Evolutionary conservation across 2,888 invertebrate genomes (phyloP).

Genomic region (Drosophila sordidula): DNA sequence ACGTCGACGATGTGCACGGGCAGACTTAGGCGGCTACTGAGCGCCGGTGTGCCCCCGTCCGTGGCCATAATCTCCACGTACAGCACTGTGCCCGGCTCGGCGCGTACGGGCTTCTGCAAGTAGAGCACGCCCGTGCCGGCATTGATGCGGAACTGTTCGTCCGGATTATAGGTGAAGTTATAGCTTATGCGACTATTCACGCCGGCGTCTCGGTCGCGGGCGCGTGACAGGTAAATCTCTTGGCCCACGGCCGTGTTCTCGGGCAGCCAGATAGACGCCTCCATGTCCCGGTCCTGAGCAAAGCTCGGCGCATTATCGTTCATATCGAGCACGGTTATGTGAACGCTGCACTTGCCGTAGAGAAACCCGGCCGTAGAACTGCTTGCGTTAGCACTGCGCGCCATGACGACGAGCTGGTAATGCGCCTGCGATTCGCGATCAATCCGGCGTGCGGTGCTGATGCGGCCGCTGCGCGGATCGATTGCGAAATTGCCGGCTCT

Average conservation of each 20-base stretch:
- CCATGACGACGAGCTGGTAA: slow-evolving; percentile 93
- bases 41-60: slow-evolving; percentile 92
- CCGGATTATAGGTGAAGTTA: slow-evolving; percentile 91
- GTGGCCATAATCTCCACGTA: slow-evolving; percentile 92
- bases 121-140: slow-evolving; percentile 95
- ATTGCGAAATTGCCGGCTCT: slow-evolving; percentile 91
- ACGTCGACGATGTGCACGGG: slow-evolving; percentile 92
- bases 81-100: slow-evolving; percentile 90
- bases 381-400: slow-evolving; percentile 86
- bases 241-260: slow-evolving; percentile 97
- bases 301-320: slow-evolving; percentile 97
- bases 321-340: slow-evolving; percentile 92
- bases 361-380: slow-evolving; percentile 86
- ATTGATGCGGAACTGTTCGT: slow-evolving; percentile 93
- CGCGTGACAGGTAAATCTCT: slow-evolving; percentile 95
- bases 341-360: slow-evolving; percentile 92
- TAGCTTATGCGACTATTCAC: slow-evolving; percentile 95
- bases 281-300: slow-evolving; percentile 90
- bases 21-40: slow-evolving; percentile 91
- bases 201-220: slow-evolving; percentile 94
- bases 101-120: slow-evolving; percentile 91
- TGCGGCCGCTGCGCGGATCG: slow-evolving; percentile 91
- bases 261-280: slow-evolving; percentile 88
- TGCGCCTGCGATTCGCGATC: slow-evolving; percentile 93
- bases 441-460: slow-evolving; percentile 91